Evolutionary conservation across 2,797 vertebrate genomes (phyloP), one percentile per base, ranked within the genome.

Genomic region (Bufotes viridis): DNA sequence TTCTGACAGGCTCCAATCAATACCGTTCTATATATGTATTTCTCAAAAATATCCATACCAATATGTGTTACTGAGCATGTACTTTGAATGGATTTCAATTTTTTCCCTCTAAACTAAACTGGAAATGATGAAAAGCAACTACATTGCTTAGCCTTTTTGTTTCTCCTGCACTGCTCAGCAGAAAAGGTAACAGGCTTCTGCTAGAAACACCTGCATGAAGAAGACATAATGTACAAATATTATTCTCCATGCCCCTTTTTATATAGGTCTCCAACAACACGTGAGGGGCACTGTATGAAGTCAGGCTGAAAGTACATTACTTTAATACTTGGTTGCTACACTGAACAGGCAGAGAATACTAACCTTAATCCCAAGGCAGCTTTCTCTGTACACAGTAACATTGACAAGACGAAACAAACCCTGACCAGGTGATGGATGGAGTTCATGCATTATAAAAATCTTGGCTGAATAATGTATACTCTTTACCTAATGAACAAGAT

Each of bases 221-320:
- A 8, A 20, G 29, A 42, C 18, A 42, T 74, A 42, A 74, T 74
- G 70, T 74, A 49, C 49, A 20, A 17, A 60, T 17, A 18, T 34
- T 49, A 70, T 70, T 17, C 34, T 49, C 8, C 34, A 49, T 74
- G 70, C 34, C 34, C 42, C 51, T 34, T 42, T 9, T 8, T 34
- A 74, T 74, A 18, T 74, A 74, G 70, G 70, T 74, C 70, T 74
- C 69, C 29, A 18, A 72, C 69, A 72, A 8, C 69, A 72, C 7
- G 29, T 34, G 69, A 29, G 10, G 29, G 18, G 69, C 20, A 4
- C 29, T 42, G 69, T 42, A 29, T 20, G 29, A 15, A 72, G 69
- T 72, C 69, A 72, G 69, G 69, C 29, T 10, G 17, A 3, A 29
- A 42, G 29, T 15, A 42, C 69, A 72, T 72, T 72, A 72, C 42